Evolutionary conservation across 2,113 vertebrate genomes (phyloP).

Genomic region (Mionectes macconnelli): DNA sequence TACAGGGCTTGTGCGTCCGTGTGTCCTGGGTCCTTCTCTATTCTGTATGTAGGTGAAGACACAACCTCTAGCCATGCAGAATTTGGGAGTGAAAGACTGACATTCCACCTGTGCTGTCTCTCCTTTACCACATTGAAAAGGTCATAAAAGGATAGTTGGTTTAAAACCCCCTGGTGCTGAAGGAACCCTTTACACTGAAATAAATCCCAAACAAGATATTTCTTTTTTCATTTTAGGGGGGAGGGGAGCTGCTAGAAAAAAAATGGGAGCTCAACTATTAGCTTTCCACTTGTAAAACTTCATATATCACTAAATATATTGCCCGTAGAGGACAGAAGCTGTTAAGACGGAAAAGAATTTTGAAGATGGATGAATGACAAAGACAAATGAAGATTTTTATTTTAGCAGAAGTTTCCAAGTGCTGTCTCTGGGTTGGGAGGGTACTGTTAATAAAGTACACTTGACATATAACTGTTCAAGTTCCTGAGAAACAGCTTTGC

Average conservation of each 20-base stretch:
- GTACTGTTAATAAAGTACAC: constrained; percentile 74
- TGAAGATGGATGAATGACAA: constrained; percentile 78
- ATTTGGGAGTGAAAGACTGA: not conserved
- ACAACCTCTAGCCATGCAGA: not conserved
- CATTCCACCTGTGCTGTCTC: not conserved
- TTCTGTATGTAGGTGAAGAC: not conserved
- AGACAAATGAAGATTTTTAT: constrained; percentile 84
- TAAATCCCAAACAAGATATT: constrained; percentile 23
- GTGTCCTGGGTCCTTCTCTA: not conserved
- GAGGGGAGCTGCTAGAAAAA: constrained; percentile 14
- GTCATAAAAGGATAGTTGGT: not conserved
- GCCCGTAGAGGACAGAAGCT: constrained; percentile 71
- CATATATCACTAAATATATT: constrained; percentile 61
- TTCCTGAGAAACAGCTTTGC: constrained; percentile 72
- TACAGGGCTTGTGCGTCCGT: not conserved
- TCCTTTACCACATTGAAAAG: not conserved
- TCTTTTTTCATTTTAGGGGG: not conserved
- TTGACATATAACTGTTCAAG: constrained; percentile 74
- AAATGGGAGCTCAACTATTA: constrained; percentile 59
- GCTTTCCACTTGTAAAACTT: constrained; percentile 72
- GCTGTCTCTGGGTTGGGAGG: constrained; percentile 57
- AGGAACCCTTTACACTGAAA: not conserved
- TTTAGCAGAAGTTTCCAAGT: constrained; percentile 75
- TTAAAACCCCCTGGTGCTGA: constrained; percentile 1
- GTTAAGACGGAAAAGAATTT: constrained; percentile 78